phyloP scores from a whole-genome alignment of 2,113 vertebrate genomes.

The Corydoras maculifer region DNA sequence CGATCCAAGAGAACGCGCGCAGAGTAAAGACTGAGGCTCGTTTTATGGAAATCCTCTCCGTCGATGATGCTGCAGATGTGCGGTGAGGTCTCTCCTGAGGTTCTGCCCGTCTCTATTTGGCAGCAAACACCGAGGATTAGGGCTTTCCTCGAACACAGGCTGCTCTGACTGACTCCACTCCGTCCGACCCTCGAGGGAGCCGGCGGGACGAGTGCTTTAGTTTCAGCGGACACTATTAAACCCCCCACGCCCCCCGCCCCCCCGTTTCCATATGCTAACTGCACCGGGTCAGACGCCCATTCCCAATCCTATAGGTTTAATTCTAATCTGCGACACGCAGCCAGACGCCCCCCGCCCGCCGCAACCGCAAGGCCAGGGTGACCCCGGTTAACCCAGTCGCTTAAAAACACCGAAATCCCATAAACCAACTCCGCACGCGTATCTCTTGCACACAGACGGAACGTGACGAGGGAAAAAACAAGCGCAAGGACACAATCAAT shows the following conservation, averaged over 20 bases:
- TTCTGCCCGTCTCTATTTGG: background rate
- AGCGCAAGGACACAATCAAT: slow-evolving; percentile 5
- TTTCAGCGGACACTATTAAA: slow-evolving; percentile 32
- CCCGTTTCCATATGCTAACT: background rate
- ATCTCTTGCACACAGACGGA: slow-evolving; percentile 23
- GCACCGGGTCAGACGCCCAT: slow-evolving; percentile 27
- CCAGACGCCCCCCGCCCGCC: slow-evolving; percentile 5
- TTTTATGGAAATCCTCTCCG: slow-evolving; percentile 17
- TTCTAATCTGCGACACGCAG: slow-evolving; percentile 41
- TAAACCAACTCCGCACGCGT: slow-evolving; percentile 18
- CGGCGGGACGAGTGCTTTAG: background rate
- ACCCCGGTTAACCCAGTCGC: slow-evolving; percentile 41
- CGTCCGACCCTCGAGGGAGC: background rate
- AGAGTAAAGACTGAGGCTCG: slow-evolving; percentile 10
- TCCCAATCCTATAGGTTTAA: slow-evolving; percentile 22
- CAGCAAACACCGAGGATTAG: slow-evolving; percentile 5
- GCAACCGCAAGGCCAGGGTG: background rate
- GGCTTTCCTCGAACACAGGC: slow-evolving; percentile 19
- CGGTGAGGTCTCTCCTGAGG: background rate
- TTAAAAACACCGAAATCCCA: slow-evolving; percentile 29
- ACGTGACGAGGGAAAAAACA: background rate
- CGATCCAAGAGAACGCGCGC: slow-evolving; percentile 6
- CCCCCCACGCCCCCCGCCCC: slow-evolving; percentile 24
- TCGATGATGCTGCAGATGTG: slow-evolving; percentile 7
- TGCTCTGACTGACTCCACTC: slow-evolving; percentile 7